Evolutionary conservation across 2,888 invertebrate species (phyloP).

Genomic region (Chrysotoxum bicinctum): DNA sequence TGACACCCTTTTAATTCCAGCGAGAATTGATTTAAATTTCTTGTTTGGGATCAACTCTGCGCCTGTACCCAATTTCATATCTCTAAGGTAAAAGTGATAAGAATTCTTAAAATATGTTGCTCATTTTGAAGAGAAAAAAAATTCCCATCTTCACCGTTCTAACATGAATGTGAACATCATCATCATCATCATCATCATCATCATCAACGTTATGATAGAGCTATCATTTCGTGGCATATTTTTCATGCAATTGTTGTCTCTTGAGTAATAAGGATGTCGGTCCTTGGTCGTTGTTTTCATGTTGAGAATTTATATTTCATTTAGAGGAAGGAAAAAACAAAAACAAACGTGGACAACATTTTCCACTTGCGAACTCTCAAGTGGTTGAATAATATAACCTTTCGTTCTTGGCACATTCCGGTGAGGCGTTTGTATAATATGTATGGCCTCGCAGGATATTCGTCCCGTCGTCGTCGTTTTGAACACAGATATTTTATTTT

Average conservation of each 20-base stretch:
- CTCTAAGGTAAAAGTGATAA: background rate
- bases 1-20: background rate
- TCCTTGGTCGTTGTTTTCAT: background rate
- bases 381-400: constrained; percentile 23
- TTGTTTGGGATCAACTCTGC: background rate
- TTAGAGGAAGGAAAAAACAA: background rate
- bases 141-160: background rate
- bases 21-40: constrained; percentile 1
- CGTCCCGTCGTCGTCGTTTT: background rate
- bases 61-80: background rate
- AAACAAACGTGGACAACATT: constrained; percentile 6
- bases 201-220: background rate
- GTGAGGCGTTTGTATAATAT: background rate
- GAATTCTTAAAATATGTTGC: constrained; percentile 1
- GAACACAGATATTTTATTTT: background rate
- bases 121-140: background rate
- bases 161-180: constrained; percentile 1
- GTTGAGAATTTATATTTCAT: constrained; percentile 13
- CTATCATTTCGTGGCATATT: background rate
- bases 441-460: constrained; percentile 4
- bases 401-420: background rate
- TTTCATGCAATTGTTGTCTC: constrained; percentile 16
- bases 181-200: background rate
- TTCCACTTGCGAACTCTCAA: constrained; percentile 15
- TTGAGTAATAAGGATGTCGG: constrained; percentile 8